A percentile compares a stretch with the other conserved stretches of the same genome.
These are phyloP conservation scores for Phyllotreta striolata DNA, from an alignment of 2,888 invertebrate species.

Conservation along the genomic window DNA sequence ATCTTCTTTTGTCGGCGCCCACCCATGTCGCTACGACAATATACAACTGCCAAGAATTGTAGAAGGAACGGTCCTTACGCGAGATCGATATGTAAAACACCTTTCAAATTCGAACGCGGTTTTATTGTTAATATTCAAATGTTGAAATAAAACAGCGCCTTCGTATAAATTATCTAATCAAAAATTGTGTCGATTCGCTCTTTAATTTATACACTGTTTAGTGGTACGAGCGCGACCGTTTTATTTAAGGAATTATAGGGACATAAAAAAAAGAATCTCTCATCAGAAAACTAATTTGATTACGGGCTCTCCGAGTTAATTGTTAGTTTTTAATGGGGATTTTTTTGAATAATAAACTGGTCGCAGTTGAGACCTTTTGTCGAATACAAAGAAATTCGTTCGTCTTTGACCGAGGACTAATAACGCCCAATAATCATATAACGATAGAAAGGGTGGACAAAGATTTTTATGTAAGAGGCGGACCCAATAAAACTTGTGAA, in stretches of 20 bases:
- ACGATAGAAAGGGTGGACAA: conserved; percentile 31
- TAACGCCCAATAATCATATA: conserved; percentile 34
- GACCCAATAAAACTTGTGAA: conserved; percentile 27
- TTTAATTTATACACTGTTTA: no score
- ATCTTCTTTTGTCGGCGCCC: conserved; percentile 58
- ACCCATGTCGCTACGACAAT: conserved; percentile 51
- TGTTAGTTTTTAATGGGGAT: conserved; percentile 26
- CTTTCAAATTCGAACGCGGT: no score
- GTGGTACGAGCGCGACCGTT: no score
- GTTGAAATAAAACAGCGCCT: no score
- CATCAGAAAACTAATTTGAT: conserved; percentile 29
- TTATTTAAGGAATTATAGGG: conserved; percentile 5
- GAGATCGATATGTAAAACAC: no score
- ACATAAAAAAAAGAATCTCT: conserved; percentile 9
- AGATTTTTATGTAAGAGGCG: conserved; percentile 31
- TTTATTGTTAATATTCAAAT: no score
- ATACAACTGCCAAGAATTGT: conserved; percentile 1
- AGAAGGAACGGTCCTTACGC: no score
- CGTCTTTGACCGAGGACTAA: conserved; percentile 30
- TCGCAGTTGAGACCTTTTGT: conserved; percentile 25
- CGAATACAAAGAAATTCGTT: conserved; percentile 29
- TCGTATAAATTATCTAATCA: no score
- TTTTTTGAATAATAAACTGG: conserved; percentile 29
- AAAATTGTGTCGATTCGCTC: no score
- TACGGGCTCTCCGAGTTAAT: conserved; percentile 23